Percentiles rank a stretch among this genome's conserved stretches.
phyloP scores from a whole-genome alignment of 2,797 vertebrate species.

The Microcaecilia unicolor region DNA sequence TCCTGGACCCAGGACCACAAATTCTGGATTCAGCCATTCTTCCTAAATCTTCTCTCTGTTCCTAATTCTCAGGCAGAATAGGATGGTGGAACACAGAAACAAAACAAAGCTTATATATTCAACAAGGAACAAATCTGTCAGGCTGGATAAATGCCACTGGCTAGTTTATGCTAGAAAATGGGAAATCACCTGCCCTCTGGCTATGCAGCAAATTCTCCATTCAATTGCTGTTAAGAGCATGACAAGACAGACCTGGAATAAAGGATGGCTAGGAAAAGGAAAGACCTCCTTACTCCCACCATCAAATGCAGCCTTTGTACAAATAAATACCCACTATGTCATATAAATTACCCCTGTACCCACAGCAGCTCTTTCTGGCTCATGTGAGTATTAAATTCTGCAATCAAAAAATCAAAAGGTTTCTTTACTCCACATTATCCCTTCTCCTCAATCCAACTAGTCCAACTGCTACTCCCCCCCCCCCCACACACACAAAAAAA shows the following conservation, averaged over 20 bases:
- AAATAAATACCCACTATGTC: slow-evolving; percentile 18
- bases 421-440: no score
- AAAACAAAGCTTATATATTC: no score
- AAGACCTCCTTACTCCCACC: slow-evolving; percentile 16
- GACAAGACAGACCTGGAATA: background rate
- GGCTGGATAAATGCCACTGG: background rate
- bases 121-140: no score
- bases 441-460: no score
- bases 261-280: slow-evolving; percentile 16
- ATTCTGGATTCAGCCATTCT: slow-evolving; percentile 15
- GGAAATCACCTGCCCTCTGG: slow-evolving; percentile 4
- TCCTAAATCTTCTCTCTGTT: slow-evolving; percentile 17
- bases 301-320: background rate
- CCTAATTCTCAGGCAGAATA: slow-evolving; percentile 13
- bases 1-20: slow-evolving; percentile 12
- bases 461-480: no score
- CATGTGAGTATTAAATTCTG: no score
- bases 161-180: background rate
- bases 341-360: slow-evolving; percentile 3
- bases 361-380: no score
- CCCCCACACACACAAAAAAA: no score
- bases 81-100: slow-evolving; percentile 1
- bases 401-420: no score
- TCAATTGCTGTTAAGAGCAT: slow-evolving; percentile 2
- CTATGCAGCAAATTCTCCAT: slow-evolving; percentile 25